Evolutionary conservation across 2,113 vertebrate species (phyloP).

Genomic region (Takifugu bimaculatus): DNA sequence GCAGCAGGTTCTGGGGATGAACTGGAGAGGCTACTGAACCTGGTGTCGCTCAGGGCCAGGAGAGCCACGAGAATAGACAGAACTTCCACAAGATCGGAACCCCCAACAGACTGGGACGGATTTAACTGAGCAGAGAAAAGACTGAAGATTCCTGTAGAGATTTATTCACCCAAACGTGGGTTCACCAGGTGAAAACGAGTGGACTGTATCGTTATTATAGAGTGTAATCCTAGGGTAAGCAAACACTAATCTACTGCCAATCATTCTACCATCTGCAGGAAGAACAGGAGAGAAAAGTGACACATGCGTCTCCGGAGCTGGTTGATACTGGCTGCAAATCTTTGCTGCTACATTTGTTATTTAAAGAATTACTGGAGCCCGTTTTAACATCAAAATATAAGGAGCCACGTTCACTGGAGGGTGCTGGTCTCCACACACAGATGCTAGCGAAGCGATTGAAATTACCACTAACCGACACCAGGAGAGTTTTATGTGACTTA

Average conservation of each 20-base stretch:
- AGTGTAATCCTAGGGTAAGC: constrained; percentile 33
- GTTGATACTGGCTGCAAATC: constrained; percentile 34
- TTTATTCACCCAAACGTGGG: constrained; percentile 28
- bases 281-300: constrained; percentile 21
- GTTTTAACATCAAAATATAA: constrained; percentile 24
- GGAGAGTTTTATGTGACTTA: constrained; percentile 26
- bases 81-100: constrained; percentile 58
- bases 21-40: constrained; percentile 67
- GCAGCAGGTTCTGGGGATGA: constrained; percentile 62
- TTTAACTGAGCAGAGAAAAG: constrained; percentile 41
- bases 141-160: constrained; percentile 7
- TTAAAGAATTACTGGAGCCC: constrained; percentile 34
- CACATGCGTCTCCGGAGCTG: constrained; percentile 27
- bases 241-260: constrained; percentile 50
- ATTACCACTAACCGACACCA: constrained; percentile 24
- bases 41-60: constrained; percentile 65
- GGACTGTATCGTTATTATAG: constrained; percentile 30
- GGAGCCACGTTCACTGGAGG: background rate
- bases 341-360: constrained; percentile 49
- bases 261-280: constrained; percentile 33
- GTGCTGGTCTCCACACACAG: background rate
- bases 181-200: constrained; percentile 23
- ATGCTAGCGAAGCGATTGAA: constrained; percentile 31
- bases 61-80: constrained; percentile 59
- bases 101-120: constrained; percentile 49